Evolutionary conservation across 1,140 invertebrate genomes (phyloP).

Genomic region (Calliopsis andreniformis): DNA sequence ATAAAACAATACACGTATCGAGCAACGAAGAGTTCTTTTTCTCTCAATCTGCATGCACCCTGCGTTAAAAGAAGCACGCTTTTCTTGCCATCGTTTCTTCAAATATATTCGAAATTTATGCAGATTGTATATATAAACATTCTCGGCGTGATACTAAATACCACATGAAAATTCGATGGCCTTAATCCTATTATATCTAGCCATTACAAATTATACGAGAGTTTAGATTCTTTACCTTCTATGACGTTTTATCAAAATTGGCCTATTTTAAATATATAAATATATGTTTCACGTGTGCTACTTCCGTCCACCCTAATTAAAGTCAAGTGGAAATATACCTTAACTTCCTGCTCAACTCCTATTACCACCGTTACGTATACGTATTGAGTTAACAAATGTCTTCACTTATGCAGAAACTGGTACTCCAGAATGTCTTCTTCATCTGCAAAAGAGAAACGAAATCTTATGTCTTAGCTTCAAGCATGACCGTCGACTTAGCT

Average conservation of each 20-base stretch:
- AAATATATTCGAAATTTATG: conserved; percentile 17
- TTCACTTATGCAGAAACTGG: conserved; percentile 78
- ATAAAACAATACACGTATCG: conserved; percentile 23
- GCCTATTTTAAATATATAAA: conserved; percentile 76
- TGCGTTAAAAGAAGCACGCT: conserved; percentile 45
- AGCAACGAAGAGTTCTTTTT: conserved; percentile 6
- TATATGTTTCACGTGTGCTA: conserved; percentile 70
- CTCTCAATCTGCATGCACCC: conserved; percentile 38
- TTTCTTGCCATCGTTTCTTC: conserved; percentile 11
- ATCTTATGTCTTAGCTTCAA: conserved; percentile 24
- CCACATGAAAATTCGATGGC: conserved; percentile 48
- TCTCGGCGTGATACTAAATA: conserved; percentile 53
- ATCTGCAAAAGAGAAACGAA: conserved; percentile 65
- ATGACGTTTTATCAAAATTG: conserved; percentile 76
- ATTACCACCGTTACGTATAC: conserved; percentile 57
- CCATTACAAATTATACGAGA: conserved; percentile 62
- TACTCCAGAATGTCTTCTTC: conserved; percentile 79
- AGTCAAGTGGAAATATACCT: conserved; percentile 63
- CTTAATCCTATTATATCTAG: conserved; percentile 65
- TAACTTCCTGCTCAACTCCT: conserved; percentile 36
- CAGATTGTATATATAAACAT: conserved; percentile 42
- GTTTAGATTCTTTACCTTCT: conserved; percentile 66
- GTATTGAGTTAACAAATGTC: conserved; percentile 56
- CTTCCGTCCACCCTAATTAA: conserved; percentile 63
- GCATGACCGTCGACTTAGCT: neutral